Conservation (phyloP, 2,797 vertebrate species). For the Sphaeramia orbicularis region DNA sequence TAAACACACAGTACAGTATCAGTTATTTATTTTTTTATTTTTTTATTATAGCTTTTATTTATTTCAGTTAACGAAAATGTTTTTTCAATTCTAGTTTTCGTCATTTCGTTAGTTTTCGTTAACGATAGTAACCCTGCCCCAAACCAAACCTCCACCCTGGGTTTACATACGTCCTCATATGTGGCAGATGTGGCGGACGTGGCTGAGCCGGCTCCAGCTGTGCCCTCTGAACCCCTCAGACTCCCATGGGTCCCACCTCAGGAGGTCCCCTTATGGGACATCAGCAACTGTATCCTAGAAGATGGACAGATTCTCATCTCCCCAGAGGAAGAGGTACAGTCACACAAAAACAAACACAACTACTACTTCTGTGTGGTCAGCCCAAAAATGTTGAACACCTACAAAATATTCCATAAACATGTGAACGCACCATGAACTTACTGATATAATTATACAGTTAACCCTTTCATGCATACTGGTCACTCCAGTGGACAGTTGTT, state of each 20-base stretch:
- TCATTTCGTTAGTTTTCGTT: too few relatives aligned
- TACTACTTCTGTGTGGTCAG: neutral
- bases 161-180: neutral
- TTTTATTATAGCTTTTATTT: too few relatives aligned
- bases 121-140: too few relatives aligned
- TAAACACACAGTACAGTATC: too few relatives aligned
- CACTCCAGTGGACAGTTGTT: too few relatives aligned
- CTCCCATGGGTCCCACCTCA: conserved; percentile 77
- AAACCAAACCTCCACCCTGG: too few relatives aligned
- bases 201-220: conserved; percentile 9
- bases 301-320: conserved; percentile 90
- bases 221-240: conserved; percentile 60
- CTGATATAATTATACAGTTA: neutral
- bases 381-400: neutral
- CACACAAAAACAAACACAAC: conserved; percentile 18
- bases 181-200: conserved; percentile 48
- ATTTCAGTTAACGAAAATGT: too few relatives aligned
- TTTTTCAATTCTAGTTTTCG: too few relatives aligned
- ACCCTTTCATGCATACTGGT: too few relatives aligned
- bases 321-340: conserved; percentile 89
- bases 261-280: conserved; percentile 90
- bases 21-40: too few relatives aligned
- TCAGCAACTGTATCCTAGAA: conserved; percentile 87
- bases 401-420: neutral
- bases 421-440: neutral